Evolutionary conservation across 2,797 vertebrate genomes (phyloP), one percentile per base, ranked within the genome.

Genomic region (Siniperca obscura): DNA sequence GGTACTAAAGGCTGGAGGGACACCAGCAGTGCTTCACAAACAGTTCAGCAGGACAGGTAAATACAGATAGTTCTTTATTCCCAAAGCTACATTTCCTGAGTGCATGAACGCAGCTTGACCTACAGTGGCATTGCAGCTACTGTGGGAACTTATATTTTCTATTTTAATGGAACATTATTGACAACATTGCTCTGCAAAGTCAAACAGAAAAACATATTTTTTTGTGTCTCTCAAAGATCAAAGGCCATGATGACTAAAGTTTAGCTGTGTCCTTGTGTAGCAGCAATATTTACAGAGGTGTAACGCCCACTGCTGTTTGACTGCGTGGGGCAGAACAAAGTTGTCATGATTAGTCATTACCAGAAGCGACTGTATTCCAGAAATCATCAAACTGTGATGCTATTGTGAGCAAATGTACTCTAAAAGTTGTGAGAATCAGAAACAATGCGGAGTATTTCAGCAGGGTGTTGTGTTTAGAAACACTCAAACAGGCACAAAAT

Each of bases 291-390:
- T 70, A 50, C 66, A 46, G 85, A 22, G 48, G 13, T 3, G 53
- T n/a, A 27, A 60, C 53, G 0, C 76, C 70, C 50, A 76, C 50
- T 27, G 56, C 11, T 75, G 46, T 68, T 60, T 60, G 71, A 27
- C 27, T 79, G 74, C 4, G 71, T 64, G 70, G 61, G 53, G 13
- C 21, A 52, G 38, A 68, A 34, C 30, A 48, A 52, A 76, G 57
- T 67, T 46, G 38, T 22, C 14, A 6, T 13, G 52, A 68, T 73
- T 9, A 78, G 48, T 74, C 78, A 61, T 69, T 36, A 48, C 19
- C 30, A 76, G 68, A 82, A 42, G 13, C 0, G 7, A 7, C 3
- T 53, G 36, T 40, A 48, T 68, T 78, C 46, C 81, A 78, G 38
- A 5, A 87, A 68, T n/a, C 3, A 36, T 38, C 22, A 36, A 6